These are phyloP conservation scores for Boloria selene DNA, from an alignment of 2,888 invertebrate species.

Conservation along the genomic window DNA sequence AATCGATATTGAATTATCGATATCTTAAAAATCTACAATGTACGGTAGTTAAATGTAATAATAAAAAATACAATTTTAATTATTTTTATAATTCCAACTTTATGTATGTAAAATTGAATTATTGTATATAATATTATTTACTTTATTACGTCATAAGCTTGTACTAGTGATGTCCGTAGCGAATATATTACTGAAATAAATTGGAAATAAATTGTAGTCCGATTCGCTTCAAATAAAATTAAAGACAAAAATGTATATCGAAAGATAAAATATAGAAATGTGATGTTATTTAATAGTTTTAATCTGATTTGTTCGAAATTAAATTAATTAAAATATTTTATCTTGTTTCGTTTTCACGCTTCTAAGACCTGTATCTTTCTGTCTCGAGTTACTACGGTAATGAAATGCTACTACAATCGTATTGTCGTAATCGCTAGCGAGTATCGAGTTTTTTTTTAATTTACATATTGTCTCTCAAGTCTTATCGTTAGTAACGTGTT, in stretches of 20 bases:
- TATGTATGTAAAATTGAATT: slow-evolving; percentile 20
- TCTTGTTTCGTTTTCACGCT: not conserved
- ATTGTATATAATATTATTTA: slow-evolving; percentile 1
- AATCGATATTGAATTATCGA: not conserved
- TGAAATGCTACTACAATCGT: not conserved
- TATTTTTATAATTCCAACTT: slow-evolving; percentile 11
- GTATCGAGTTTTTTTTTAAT: not conserved
- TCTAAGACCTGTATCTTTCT: not conserved
- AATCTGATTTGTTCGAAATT: slow-evolving; percentile 13
- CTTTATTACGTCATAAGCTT: slow-evolving; percentile 8
- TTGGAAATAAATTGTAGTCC: no score
- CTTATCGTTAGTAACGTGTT: not conserved
- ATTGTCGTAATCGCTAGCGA: not conserved
- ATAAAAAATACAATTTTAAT: slow-evolving; percentile 7
- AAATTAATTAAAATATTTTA: slow-evolving; percentile 4
- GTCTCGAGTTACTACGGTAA: not conserved
- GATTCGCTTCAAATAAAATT: slow-evolving; percentile 26
- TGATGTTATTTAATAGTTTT: slow-evolving; percentile 44
- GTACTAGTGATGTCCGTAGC: slow-evolving; percentile 10
- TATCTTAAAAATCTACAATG: slow-evolving; percentile 12
- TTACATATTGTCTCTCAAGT: not conserved
- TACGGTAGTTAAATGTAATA: not conserved
- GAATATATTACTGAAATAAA: not conserved
- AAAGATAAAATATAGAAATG: slow-evolving; percentile 41
- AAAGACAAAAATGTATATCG: slow-evolving; percentile 26